These are phyloP conservation scores for Amphipoea oculea DNA, from an alignment of 2,888 invertebrate species.

Conservation along the genomic window DNA sequence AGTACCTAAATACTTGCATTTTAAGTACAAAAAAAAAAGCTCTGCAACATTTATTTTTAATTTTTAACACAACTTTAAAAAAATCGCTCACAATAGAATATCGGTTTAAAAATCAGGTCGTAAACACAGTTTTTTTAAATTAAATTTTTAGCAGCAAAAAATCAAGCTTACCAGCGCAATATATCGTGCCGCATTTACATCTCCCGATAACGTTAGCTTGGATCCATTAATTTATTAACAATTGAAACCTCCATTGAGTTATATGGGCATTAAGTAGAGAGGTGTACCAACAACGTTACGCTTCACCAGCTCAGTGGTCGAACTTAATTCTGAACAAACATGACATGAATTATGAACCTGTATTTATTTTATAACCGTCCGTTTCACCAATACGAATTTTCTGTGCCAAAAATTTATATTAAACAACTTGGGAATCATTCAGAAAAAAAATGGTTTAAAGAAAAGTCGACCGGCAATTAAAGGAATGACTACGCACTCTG, in stretches of 20 bases:
- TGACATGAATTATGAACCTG: constrained; percentile 39
- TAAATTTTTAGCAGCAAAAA: constrained; percentile 12
- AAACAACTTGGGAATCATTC: background rate
- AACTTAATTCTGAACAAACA: constrained; percentile 50
- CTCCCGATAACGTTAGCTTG: constrained; percentile 30
- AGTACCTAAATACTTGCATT: background rate
- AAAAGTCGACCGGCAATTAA: constrained; percentile 30
- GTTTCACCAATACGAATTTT: background rate
- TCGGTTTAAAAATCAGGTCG: constrained; percentile 27
- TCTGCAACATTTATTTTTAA: background rate
- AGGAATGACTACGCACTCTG: constrained; percentile 39
- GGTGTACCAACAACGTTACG: constrained; percentile 50
- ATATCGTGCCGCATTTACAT: constrained; percentile 44
- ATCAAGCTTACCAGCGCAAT: constrained; percentile 32
- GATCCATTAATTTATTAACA: constrained; percentile 59
- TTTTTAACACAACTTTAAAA: background rate
- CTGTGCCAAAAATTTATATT: background rate
- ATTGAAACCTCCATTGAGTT: constrained; percentile 49
- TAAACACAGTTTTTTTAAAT: constrained; percentile 41
- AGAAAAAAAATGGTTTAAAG: background rate
- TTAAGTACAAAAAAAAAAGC: background rate
- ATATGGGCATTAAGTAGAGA: constrained; percentile 36
- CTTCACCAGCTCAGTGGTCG: constrained; percentile 41
- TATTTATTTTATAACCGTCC: constrained; percentile 36
- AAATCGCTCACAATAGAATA: background rate